phyloP scores from a whole-genome alignment of 1,140 invertebrate genomes.

The Holotrichia oblita region DNA sequence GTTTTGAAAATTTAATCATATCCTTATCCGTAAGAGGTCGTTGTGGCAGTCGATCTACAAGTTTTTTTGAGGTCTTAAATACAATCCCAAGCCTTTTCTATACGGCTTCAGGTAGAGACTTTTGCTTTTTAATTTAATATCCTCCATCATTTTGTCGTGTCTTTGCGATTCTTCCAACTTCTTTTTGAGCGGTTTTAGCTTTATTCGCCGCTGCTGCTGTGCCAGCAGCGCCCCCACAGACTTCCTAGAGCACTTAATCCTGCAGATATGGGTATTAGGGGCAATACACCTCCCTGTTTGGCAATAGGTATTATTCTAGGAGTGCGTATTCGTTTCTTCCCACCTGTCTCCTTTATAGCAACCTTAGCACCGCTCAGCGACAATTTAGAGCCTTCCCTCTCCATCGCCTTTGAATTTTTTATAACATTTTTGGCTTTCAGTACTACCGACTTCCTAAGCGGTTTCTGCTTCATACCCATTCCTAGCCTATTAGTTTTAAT shows the following conservation, averaged over 20 bases:
- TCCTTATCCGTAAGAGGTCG: constrained; percentile 51
- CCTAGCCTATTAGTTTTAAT: constrained; percentile 60
- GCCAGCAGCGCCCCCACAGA: constrained; percentile 54
- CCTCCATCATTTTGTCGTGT: constrained; percentile 55
- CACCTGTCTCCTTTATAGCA: constrained; percentile 41
- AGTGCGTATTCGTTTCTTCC: constrained; percentile 44
- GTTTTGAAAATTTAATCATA: constrained; percentile 50
- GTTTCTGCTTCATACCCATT: constrained; percentile 43
- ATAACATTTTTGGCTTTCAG: neutral
- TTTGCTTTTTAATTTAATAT: constrained; percentile 20
- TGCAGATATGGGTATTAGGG: constrained; percentile 57
- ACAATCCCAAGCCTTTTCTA: constrained; percentile 45
- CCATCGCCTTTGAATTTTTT: neutral
- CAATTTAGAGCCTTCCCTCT: neutral
- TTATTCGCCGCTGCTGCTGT: constrained; percentile 48
- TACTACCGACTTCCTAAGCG: neutral
- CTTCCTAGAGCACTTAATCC: constrained; percentile 56
- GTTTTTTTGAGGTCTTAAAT: constrained; percentile 46
- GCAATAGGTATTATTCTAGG: constrained; percentile 56
- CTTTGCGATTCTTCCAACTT: constrained; percentile 50
- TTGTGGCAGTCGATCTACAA: constrained; percentile 49
- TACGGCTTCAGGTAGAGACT: constrained; percentile 38
- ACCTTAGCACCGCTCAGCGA: constrained; percentile 28
- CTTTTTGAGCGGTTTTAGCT: constrained; percentile 42
- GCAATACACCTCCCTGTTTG: constrained; percentile 56